A percentile compares a stretch with the other conserved stretches of the same genome.
Evolutionary conservation across 2,113 vertebrate species (phyloP).

Genomic region (Marcusenius ussheri): DNA sequence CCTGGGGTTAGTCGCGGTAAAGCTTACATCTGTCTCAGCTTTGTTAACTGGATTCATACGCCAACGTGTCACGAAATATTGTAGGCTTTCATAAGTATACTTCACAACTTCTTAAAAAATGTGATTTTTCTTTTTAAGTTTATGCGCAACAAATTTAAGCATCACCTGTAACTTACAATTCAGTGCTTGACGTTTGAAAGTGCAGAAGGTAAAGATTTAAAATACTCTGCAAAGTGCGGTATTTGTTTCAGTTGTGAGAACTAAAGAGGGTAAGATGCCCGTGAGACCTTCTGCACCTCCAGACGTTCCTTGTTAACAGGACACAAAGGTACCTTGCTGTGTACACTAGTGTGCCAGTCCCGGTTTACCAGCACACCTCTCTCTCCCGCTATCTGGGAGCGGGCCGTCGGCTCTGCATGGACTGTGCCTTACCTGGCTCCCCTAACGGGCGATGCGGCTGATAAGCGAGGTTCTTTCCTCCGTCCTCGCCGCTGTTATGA

Average conservation of each 20-base stretch:
- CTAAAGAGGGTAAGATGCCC: not conserved
- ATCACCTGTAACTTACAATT: not conserved
- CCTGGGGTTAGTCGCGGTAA: not conserved
- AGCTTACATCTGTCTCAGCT: not conserved
- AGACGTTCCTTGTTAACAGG: not conserved
- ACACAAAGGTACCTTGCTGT: not conserved
- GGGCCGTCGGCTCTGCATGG: not conserved
- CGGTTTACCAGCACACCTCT: not conserved
- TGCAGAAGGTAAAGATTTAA: not conserved
- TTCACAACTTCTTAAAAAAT: not conserved
- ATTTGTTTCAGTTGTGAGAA: not conserved
- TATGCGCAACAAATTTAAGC: not conserved
- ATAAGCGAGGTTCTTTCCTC: slow-evolving; percentile 24
- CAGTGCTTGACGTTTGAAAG: not conserved
- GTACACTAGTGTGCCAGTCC: not conserved
- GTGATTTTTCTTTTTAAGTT: not conserved
- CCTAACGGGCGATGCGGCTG: not conserved
- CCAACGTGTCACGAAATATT: not conserved
- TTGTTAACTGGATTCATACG: not conserved
- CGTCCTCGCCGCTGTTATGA: slow-evolving; percentile 35
- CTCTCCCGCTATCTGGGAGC: not conserved
- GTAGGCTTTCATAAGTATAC: not conserved
- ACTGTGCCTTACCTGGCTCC: slow-evolving; percentile 45
- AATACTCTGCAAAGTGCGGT: not conserved
- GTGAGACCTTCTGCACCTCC: not conserved